phyloP scores from a whole-genome alignment of 2,113 vertebrate genomes.

The Trichechus manatus region DNA sequence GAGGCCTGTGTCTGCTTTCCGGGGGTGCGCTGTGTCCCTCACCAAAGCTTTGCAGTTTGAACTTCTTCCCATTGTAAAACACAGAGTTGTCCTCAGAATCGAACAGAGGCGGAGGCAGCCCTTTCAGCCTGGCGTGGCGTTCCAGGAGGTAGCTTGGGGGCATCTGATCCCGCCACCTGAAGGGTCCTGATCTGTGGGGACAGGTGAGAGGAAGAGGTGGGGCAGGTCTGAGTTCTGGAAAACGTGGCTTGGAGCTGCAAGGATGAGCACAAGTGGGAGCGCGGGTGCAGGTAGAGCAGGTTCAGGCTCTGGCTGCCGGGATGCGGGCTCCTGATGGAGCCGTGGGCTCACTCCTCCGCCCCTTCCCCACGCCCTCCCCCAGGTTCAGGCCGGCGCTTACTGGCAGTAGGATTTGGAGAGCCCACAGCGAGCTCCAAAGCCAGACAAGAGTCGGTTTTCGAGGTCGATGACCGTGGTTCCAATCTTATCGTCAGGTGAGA shows the following conservation, averaged over 20 bases:
- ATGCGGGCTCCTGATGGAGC: background rate
- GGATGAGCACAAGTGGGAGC: background rate
- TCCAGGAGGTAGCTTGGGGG: conserved; percentile 80
- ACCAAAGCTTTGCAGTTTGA: conserved; percentile 83
- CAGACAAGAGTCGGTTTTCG: conserved; percentile 88
- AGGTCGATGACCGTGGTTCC: conserved; percentile 89
- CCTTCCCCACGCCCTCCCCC: too few species aligned
- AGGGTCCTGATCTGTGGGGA: conserved; percentile 73
- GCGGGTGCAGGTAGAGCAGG: background rate
- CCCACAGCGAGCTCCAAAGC: conserved; percentile 87
- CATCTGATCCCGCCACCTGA: conserved; percentile 86
- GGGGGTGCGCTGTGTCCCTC: background rate
- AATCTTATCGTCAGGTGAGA: conserved; percentile 86
- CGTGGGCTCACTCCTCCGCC: background rate
- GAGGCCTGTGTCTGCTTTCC: background rate
- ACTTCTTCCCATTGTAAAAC: conserved; percentile 70
- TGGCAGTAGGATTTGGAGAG: conserved; percentile 84
- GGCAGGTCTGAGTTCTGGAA: background rate
- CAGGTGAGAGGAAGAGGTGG: background rate
- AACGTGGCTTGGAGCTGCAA: background rate
- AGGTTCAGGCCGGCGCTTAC: conserved; percentile 74
- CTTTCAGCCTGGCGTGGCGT: conserved; percentile 65
- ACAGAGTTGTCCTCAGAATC: conserved; percentile 34
- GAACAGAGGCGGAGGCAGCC: conserved; percentile 75
- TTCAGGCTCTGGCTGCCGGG: background rate